A percentile compares a stretch with the other conserved stretches of the same genome.
These are phyloP conservation scores for Euwallacea similis DNA, from an alignment of 1,140 invertebrate genomes.

Conservation along the genomic window DNA sequence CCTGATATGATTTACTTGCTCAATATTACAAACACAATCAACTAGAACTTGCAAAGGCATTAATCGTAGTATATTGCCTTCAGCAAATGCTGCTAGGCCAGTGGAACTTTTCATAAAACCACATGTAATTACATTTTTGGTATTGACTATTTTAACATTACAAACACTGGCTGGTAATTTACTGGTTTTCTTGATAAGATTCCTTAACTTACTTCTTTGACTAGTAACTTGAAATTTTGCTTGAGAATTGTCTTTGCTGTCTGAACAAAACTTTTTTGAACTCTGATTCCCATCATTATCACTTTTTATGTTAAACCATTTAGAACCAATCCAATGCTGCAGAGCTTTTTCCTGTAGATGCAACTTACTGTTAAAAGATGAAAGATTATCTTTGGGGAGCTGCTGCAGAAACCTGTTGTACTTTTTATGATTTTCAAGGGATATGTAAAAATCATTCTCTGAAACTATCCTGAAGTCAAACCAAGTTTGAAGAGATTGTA, in stretches of 20 bases:
- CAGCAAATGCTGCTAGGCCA: conserved; percentile 45
- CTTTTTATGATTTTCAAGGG: not conserved
- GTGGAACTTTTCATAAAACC: conserved; percentile 45
- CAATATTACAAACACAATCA: conserved; percentile 28
- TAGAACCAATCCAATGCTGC: not conserved
- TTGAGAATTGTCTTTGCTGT: not conserved
- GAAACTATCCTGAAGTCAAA: conserved; percentile 45
- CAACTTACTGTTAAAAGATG: not conserved
- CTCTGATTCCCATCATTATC: not conserved
- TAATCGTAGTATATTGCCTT: conserved; percentile 45
- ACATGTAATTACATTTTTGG: conserved; percentile 45
- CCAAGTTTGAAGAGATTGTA: conserved; percentile 50
- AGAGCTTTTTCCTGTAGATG: not conserved
- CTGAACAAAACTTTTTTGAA: not conserved
- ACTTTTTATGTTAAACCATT: not conserved
- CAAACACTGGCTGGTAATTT: conserved; percentile 42
- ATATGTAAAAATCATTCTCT: conserved; percentile 17
- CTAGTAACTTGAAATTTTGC: not conserved
- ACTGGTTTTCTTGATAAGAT: conserved; percentile 39
- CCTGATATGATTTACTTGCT: conserved; percentile 42
- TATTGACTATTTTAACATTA: conserved; percentile 43
- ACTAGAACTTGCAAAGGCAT: conserved; percentile 39
- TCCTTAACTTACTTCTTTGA: conserved; percentile 33
- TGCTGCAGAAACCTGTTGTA: not conserved
- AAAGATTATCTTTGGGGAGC: not conserved